Evolutionary conservation across 92 coral and sea anemone species (phyloP), one percentile per base, ranked within the genome.

Genomic region (Siderastrea siderea): DNA sequence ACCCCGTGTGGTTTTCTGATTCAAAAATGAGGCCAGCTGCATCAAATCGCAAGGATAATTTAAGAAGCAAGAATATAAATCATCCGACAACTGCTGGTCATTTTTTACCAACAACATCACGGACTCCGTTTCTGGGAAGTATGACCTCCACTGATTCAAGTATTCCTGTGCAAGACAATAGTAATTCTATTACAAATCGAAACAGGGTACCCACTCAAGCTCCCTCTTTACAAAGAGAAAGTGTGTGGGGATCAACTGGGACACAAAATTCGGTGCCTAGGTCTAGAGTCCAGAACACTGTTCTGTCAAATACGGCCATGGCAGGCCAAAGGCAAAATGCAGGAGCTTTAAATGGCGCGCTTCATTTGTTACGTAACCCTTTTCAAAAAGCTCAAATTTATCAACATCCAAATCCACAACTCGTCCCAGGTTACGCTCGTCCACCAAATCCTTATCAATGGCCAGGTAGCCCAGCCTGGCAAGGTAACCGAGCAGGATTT

Each of bases 381-480:
- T 83, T 71, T 47, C 87, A 73, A 14, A 63, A 68, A 43, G 11
- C 71, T 12, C 87, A 60, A 51, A 7, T 10, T 17, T 50, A 71
- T 1, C 62, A 71, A 19, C 4, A 8, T 17, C 17, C 60, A 4
- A 84, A 84, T 11, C 87, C 45, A 38, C 87, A 51, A 74, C 46
- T 84, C 48, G 60, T 46, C 5, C 80, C 66, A 19, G 73, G 69
- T 51, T 74, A 71, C 61, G 80, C 53, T 61, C 63, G 38, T 26
- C 43, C 72, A 38, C 75, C 78, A 19, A 57, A 71, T 58, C 78
- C 77, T 19, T 69, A 82, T 47, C 72, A 46, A 53, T 87, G 89
- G 89, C 82, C 71, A 57, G 81, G 81, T 44, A 65, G 48, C 67
- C 94, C 59, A 75, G 70, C 71, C 45, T 75, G 75, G 82, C 89